Percentiles rank a stretch among this genome's conserved stretches.
Conservation (phyloP, 2,888 invertebrate species). For the Scrobipalpa atriplicella region DNA sequence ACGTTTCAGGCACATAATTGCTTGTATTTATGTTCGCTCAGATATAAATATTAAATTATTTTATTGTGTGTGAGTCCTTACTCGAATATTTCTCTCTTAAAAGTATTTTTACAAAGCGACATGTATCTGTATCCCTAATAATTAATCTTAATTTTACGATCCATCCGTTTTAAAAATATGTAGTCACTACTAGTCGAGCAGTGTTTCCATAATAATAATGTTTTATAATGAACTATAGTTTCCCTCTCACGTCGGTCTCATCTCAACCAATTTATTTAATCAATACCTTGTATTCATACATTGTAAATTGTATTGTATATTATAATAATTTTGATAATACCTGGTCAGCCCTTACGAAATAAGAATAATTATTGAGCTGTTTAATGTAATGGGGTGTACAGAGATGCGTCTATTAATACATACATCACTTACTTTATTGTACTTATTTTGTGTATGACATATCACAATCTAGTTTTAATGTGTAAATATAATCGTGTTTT, state of each 20-base stretch:
- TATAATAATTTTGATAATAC: slow-evolving; percentile 40
- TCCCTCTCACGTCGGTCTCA: slow-evolving; percentile 9
- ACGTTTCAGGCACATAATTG: not conserved
- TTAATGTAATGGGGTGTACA: slow-evolving; percentile 51
- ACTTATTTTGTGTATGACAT: slow-evolving; percentile 62
- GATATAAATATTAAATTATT: not conserved
- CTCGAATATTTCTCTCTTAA: slow-evolving; percentile 14
- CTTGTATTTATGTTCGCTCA: not conserved
- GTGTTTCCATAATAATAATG: slow-evolving; percentile 16
- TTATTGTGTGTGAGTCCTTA: not conserved
- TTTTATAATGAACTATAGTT: slow-evolving; percentile 11
- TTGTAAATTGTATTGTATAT: slow-evolving; percentile 46
- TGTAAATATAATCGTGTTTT: slow-evolving; percentile 57
- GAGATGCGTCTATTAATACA: slow-evolving; percentile 52
- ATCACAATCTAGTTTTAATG: slow-evolving; percentile 57
- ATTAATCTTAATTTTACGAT: slow-evolving; percentile 13
- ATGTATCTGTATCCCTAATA: slow-evolving; percentile 1
- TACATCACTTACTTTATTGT: slow-evolving; percentile 53
- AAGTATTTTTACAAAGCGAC: slow-evolving; percentile 6
- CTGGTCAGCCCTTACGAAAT: slow-evolving; percentile 45
- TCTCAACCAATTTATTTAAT: slow-evolving; percentile 22
- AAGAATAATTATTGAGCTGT: slow-evolving; percentile 46
- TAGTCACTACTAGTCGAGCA: slow-evolving; percentile 24
- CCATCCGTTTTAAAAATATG: slow-evolving; percentile 24
- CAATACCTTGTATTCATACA: slow-evolving; percentile 32